Base-by-base conservation (phyloP, 1,140 invertebrate species). In the Berghia stephanieae region DNA sequence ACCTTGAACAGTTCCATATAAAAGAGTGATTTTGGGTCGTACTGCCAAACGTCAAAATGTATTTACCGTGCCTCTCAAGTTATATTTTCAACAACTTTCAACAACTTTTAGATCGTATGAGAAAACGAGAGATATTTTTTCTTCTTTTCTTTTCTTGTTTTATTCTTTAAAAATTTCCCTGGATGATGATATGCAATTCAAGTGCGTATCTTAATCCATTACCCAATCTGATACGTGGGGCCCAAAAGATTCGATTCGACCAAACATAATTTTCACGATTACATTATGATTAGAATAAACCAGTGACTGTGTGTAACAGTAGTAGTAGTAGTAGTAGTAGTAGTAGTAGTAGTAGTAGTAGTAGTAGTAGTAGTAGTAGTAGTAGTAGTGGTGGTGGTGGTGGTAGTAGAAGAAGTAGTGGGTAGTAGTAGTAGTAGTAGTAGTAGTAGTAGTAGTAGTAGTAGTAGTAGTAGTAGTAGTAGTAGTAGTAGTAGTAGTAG, bases 371-470 rank as follows among this genome's bases (percentile, higher is more conserved):
- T 8, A 10, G n/a, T 8, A 60, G 34, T 24, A 60, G 34, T n/a
- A 60, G n/a, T 8, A 60, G n/a, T 60, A 60, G 34, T 5, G n/a
- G 6, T 21, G 34, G n/a, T 24, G n/a, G 34, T 8, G 34, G 6
- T 24, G n/a, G 34, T 8, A 60, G n/a, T 24, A n/a, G 34, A 5
- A 60, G 34, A n/a, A 60, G 6, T 24, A n/a, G 34, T 8, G 34
- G 6, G 34, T 8, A 60, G 55, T 60, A 60, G 55, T n/a, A 60
- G 55, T n/a, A 60, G 55, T 60, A 60, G 55, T 60, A 60, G 55
- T 60, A n/a, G 55, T 60, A 60, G 55, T 60, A 60, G 55, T 60
- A 60, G 55, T 60, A 60, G 55, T 60, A 60, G 55, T 60, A 60
- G 55, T 60, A 60, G 55, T 60, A 60, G 55, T n/a, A 60, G 55